A percentile compares a stretch with the other conserved stretches of the same genome.
These are phyloP conservation scores for Ptychadena robeensis DNA, from an alignment of 2,797 vertebrate genomes.

Conservation along the genomic window DNA sequence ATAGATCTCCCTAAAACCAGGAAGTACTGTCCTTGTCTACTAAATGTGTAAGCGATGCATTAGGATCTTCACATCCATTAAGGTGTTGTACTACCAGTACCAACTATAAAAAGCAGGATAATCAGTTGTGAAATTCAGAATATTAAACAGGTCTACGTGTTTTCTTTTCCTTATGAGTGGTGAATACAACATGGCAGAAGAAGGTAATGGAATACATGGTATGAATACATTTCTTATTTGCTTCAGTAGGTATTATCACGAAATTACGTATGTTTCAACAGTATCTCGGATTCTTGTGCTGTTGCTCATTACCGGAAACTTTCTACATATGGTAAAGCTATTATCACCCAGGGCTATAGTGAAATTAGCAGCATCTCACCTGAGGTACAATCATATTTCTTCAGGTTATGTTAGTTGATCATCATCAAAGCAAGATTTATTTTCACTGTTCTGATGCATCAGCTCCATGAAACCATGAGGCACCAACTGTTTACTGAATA, in stretches of 20 bases:
- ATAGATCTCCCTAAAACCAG: no score
- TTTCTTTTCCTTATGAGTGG: not conserved
- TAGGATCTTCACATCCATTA: no score
- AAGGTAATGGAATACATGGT: not conserved
- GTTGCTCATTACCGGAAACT: not conserved
- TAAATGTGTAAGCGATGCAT: no score
- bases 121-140: not conserved
- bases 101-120: no score
- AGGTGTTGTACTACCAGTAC: no score
- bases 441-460: conserved; percentile 27
- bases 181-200: not conserved
- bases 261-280: not conserved
- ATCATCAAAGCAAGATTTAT: conserved; percentile 23
- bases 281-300: not conserved
- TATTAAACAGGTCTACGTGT: not conserved
- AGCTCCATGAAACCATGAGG: conserved; percentile 19
- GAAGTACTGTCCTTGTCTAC: no score
- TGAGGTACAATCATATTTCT: conserved; percentile 41
- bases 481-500: not conserved
- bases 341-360: conserved; percentile 16
- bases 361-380: conserved; percentile 32
- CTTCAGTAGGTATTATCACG: not conserved
- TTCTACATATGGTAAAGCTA: conserved; percentile 30
- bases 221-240: not conserved
- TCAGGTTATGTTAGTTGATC: conserved; percentile 47